These are phyloP conservation scores for Mantis religiosa DNA, from an alignment of 2,888 invertebrate species.

Conservation along the genomic window DNA sequence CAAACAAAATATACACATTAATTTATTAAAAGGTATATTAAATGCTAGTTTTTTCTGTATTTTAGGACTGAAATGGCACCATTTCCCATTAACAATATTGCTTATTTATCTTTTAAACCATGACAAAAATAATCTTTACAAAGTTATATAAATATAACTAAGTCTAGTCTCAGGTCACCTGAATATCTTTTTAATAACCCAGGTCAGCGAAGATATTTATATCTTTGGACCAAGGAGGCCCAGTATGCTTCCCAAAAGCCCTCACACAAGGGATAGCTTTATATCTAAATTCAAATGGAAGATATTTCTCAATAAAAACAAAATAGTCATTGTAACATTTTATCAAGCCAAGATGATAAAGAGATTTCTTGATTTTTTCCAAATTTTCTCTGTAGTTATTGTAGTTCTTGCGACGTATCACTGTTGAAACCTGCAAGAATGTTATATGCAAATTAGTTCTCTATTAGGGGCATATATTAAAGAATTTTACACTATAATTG, in stretches of 20 bases:
- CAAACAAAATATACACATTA: no score
- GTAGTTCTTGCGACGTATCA: neutral
- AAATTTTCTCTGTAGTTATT: neutral
- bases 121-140: no score
- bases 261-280: neutral
- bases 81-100: no score
- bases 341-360: neutral
- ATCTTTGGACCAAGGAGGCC: neutral
- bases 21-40: no score
- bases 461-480: no score
- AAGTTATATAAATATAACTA: no score
- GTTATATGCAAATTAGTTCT: no score
- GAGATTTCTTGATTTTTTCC: neutral
- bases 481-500: no score
- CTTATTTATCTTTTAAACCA: no score
- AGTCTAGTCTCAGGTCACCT: neutral
- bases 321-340: constrained; percentile 1
- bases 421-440: neutral
- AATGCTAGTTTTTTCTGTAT: no score
- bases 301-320: constrained; percentile 8
- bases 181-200: neutral
- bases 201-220: neutral
- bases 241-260: neutral
- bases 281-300: neutral
- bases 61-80: no score